A percentile compares a stretch with the other conserved stretches of the same genome.
These are phyloP conservation scores for Eremophila alpestris DNA, from an alignment of 2,797 vertebrate species.

Conservation along the genomic window DNA sequence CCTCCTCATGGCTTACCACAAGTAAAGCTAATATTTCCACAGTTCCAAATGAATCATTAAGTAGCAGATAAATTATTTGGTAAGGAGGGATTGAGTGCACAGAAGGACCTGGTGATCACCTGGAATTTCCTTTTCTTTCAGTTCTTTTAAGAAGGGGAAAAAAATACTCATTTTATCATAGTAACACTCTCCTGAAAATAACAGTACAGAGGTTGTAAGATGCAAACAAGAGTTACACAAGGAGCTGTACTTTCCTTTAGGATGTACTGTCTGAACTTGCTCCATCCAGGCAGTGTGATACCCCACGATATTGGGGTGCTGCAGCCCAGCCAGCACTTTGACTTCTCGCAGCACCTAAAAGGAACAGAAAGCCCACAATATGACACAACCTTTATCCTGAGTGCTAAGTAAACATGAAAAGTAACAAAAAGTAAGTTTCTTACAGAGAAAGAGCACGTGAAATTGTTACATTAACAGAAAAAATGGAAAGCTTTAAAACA, in stretches of 20 bases:
- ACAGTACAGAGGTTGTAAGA: neutral
- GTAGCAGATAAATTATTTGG: neutral
- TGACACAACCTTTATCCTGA: neutral
- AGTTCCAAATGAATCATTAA: neutral
- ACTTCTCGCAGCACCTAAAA: conserved; percentile 93
- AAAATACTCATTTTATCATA: neutral
- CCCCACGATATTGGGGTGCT: conserved; percentile 91
- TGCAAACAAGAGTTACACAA: neutral
- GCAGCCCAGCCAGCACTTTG: conserved; percentile 92
- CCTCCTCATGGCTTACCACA: neutral
- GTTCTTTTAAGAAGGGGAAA: neutral
- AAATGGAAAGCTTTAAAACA: neutral
- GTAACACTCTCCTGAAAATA: neutral
- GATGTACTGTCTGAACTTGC: conserved; percentile 82
- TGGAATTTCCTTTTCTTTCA: neutral
- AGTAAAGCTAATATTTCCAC: neutral
- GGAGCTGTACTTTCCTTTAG: conserved; percentile 55
- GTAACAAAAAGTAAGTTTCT: neutral
- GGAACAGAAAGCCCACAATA: neutral
- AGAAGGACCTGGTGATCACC: neutral
- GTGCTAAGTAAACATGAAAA: neutral
- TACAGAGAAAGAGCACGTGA: neutral
- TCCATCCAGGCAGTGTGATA: conserved; percentile 99
- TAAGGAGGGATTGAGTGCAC: neutral
- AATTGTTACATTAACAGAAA: neutral